phyloP scores from a whole-genome alignment of 1,140 invertebrate genomes.

The Habropoda laboriosa region DNA sequence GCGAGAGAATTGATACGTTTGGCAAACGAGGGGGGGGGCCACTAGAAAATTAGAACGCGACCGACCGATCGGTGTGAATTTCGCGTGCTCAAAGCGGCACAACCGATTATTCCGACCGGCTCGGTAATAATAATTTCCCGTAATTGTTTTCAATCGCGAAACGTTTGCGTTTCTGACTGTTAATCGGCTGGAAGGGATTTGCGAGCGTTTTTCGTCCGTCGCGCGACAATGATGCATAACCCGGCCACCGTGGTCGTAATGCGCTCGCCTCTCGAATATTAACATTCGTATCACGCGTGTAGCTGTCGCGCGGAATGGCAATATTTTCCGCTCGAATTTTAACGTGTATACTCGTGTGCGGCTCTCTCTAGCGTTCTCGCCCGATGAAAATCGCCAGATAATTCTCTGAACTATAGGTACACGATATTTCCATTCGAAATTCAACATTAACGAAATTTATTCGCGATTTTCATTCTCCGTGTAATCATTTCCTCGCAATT shows the following conservation, averaged over 20 bases:
- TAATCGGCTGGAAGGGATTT: slow-evolving; percentile 35
- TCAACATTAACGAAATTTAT: too few relatives aligned
- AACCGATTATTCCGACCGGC: background rate
- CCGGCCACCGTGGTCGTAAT: slow-evolving; percentile 1
- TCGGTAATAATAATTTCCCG: slow-evolving; percentile 22
- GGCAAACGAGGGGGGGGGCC: background rate
- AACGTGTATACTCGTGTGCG: background rate
- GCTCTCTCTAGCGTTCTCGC: background rate
- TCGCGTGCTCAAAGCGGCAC: background rate
- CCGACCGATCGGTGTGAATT: background rate
- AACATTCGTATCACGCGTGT: slow-evolving; percentile 18
- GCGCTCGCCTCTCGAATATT: background rate
- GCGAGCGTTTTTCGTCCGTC: slow-evolving; percentile 4
- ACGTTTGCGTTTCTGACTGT: slow-evolving; percentile 10
- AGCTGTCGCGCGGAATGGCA: slow-evolving; percentile 11
- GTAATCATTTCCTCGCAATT: background rate
- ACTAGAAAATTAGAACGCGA: slow-evolving; percentile 10
- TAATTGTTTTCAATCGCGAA: slow-evolving; percentile 28
- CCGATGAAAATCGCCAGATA: background rate
- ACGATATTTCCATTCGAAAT: too few relatives aligned
- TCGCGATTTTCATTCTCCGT: too few relatives aligned
- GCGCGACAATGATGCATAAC: slow-evolving; percentile 21
- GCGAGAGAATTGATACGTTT: slow-evolving; percentile 9
- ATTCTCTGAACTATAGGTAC: background rate
- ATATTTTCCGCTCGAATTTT: background rate